phyloP scores from a whole-genome alignment of 2,113 vertebrate genomes.

The Gobius niger region DNA sequence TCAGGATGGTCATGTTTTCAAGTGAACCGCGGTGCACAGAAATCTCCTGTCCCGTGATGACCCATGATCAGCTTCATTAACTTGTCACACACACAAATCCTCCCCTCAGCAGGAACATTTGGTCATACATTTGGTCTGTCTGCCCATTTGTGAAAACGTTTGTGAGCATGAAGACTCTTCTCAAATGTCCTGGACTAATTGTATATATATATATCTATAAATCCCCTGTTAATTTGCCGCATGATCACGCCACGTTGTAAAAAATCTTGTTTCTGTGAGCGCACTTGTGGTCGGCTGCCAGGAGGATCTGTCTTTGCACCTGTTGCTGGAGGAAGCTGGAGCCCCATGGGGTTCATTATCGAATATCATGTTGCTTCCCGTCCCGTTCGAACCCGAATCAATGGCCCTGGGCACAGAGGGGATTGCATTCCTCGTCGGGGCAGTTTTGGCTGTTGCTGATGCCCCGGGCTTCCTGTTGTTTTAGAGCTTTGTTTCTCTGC shows the following conservation, averaged over 20 bases:
- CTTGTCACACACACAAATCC: too few relatives aligned
- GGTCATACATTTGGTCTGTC: neutral
- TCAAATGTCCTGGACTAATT: slow-evolving; percentile 25
- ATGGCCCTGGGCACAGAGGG: slow-evolving; percentile 37
- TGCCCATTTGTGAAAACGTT: neutral
- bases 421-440: slow-evolving; percentile 64
- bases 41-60: too few relatives aligned
- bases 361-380: slow-evolving; percentile 76
- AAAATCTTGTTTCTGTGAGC: slow-evolving; percentile 71
- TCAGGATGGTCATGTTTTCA: neutral
- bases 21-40: neutral
- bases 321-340: slow-evolving; percentile 79
- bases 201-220: neutral
- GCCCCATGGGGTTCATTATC: slow-evolving; percentile 76
- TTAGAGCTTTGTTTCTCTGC: slow-evolving; percentile 72
- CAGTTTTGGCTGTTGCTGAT: slow-evolving; percentile 60
- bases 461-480: slow-evolving; percentile 72
- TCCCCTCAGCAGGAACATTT: neutral
- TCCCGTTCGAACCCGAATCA: slow-evolving; percentile 57
- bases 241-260: slow-evolving; percentile 56
- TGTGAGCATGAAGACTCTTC: slow-evolving; percentile 19
- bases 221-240: slow-evolving; percentile 32
- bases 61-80: too few relatives aligned
- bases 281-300: slow-evolving; percentile 62
- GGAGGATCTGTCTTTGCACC: slow-evolving; percentile 76